Evolutionary conservation across 2,888 invertebrate genomes (phyloP).

Genomic region (Syrphus vitripennis): DNA sequence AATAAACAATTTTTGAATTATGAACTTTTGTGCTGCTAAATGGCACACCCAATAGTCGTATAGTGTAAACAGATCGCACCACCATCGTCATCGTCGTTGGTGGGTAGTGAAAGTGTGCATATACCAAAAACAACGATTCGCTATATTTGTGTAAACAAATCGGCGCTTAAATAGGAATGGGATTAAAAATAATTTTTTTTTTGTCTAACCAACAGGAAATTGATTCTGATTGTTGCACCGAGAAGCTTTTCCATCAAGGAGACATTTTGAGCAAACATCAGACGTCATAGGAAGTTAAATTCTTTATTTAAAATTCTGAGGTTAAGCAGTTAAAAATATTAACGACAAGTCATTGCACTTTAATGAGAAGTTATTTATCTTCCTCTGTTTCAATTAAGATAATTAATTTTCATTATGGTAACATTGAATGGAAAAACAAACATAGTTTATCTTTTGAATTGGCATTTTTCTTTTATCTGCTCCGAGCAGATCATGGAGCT

Average conservation of each 20-base stretch:
- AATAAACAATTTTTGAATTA: slow-evolving; percentile 67
- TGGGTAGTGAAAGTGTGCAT: slow-evolving; percentile 19
- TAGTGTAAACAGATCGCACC: slow-evolving; percentile 47
- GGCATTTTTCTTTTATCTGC: too few species aligned
- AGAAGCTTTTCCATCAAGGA: not conserved
- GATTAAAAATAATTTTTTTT: slow-evolving; percentile 33
- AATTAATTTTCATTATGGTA: not conserved
- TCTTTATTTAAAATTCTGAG: not conserved
- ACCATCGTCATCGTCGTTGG: not conserved
- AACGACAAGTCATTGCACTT: not conserved
- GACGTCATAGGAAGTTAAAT: slow-evolving; percentile 16
- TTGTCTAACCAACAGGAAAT: slow-evolving; percentile 43
- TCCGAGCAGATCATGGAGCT: too few species aligned
- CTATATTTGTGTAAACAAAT: slow-evolving; percentile 35
- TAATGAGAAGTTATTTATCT: not conserved
- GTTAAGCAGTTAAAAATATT: not conserved
- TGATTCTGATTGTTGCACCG: slow-evolving; percentile 4
- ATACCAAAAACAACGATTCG: slow-evolving; percentile 3
- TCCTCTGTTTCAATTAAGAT: not conserved
- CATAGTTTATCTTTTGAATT: too few species aligned
- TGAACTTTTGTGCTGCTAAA: slow-evolving; percentile 58
- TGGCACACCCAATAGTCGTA: slow-evolving; percentile 45
- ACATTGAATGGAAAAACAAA: too few species aligned
- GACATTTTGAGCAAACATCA: not conserved
- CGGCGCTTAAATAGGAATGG: slow-evolving; percentile 32